A percentile compares a stretch with the other conserved stretches of the same genome.
Conservation (phyloP, 2,797 vertebrate species). For the Paratrypauchen microcephalus region DNA sequence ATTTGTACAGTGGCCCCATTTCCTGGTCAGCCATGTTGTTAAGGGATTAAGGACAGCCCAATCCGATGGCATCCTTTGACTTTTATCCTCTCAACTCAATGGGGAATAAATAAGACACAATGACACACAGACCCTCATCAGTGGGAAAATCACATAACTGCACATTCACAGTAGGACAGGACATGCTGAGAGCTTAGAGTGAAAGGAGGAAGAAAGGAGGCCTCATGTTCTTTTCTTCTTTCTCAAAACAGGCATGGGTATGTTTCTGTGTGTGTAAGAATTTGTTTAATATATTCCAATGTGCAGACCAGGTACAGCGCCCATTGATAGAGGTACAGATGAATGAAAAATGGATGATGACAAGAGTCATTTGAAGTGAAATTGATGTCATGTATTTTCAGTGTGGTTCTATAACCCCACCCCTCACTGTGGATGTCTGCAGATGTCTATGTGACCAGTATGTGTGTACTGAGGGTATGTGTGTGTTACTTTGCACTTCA, state of each 20-base stretch:
- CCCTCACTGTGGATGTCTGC: constrained; percentile 7
- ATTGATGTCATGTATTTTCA: constrained; percentile 62
- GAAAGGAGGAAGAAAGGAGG: constrained; percentile 34
- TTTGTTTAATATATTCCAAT: constrained; percentile 38
- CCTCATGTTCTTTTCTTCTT: constrained; percentile 32
- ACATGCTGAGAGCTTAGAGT: constrained; percentile 66
- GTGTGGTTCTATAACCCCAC: constrained; percentile 39
- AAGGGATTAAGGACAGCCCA: constrained; percentile 79
- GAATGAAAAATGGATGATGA: constrained; percentile 60
- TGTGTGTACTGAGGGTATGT: constrained; percentile 28
- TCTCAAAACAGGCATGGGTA: constrained; percentile 32
- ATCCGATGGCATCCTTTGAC: constrained; percentile 66
- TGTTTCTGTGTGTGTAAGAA: constrained; percentile 5
- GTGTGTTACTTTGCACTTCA: constrained; percentile 40
- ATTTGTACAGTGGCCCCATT: constrained; percentile 58
- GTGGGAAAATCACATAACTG: constrained; percentile 54
- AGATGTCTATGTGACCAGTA: constrained; percentile 17
- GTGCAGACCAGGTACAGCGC: constrained; percentile 21
- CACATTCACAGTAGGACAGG: constrained; percentile 62
- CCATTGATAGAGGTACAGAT: constrained; percentile 32
- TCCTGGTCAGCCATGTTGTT: constrained; percentile 72
- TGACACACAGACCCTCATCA: constrained; percentile 52
- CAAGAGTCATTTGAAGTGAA: constrained; percentile 61
- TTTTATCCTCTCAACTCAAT: constrained; percentile 57
- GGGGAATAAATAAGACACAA: constrained; percentile 62